These are phyloP conservation scores for Herminia tarsipennalis DNA, from an alignment of 2,888 invertebrate species.

Conservation along the genomic window DNA sequence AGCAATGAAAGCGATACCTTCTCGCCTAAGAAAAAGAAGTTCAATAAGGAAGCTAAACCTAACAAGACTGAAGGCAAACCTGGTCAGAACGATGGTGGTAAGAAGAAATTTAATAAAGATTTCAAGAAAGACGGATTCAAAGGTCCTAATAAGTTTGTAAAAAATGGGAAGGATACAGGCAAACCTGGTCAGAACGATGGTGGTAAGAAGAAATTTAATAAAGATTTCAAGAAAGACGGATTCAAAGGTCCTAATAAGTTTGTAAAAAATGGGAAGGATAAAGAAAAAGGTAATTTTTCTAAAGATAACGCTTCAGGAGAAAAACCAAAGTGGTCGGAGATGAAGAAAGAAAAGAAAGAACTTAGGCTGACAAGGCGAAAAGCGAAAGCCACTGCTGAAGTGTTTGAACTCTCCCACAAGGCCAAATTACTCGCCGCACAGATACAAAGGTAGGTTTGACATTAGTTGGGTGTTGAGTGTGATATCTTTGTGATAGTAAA, in stretches of 20 bases:
- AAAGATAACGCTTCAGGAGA: conserved; percentile 56
- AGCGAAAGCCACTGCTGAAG: conserved; percentile 79
- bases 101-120: conserved; percentile 29
- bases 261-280: conserved; percentile 38
- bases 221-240: conserved; percentile 32
- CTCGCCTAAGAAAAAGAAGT: conserved; percentile 66
- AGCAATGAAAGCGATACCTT: conserved; percentile 45
- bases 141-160: conserved; percentile 40
- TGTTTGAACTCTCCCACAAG: conserved; percentile 78
- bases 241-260: conserved; percentile 39
- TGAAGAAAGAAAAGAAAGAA: conserved; percentile 91
- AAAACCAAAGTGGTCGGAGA: conserved; percentile 90
- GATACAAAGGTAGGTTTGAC: conserved; percentile 67
- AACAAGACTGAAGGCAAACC: conserved; percentile 25
- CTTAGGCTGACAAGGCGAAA: conserved; percentile 88
- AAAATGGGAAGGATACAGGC: conserved; percentile 38
- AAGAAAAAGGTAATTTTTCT: conserved; percentile 49
- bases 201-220: conserved; percentile 29
- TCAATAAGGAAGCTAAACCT: conserved; percentile 43
- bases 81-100: conserved; percentile 21
- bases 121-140: conserved; percentile 35
- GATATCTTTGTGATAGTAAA: no score
- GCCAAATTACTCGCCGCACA: conserved; percentile 76
- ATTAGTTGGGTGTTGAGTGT: neutral
- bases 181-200: no score